A percentile compares a stretch with the other conserved stretches of the same genome.
phyloP scores from a whole-genome alignment of 2,113 vertebrate genomes.

The Oreochromis tanganicae region DNA sequence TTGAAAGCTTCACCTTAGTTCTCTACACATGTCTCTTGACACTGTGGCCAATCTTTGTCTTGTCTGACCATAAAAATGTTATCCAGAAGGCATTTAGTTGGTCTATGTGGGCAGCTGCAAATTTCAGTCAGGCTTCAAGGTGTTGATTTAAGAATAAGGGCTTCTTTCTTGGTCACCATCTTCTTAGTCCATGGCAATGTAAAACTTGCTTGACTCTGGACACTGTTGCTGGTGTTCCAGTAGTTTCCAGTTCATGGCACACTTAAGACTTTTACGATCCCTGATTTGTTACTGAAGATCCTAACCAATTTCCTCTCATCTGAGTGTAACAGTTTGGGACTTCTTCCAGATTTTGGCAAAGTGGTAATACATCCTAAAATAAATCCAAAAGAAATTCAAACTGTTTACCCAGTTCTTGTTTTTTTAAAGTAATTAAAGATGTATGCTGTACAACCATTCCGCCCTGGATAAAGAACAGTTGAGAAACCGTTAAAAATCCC shows the following conservation, averaged over 20 bases:
- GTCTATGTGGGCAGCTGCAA: neutral
- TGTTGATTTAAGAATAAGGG: neutral
- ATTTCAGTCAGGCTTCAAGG: neutral
- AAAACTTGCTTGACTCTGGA: neutral
- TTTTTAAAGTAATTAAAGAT: neutral
- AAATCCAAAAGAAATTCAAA: neutral
- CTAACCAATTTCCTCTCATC: neutral
- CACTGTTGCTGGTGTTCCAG: neutral
- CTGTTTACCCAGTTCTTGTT: neutral
- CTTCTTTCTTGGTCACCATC: neutral
- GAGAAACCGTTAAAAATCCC: neutral
- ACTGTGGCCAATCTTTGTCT: neutral
- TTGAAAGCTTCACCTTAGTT: neutral
- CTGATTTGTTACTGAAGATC: neutral
- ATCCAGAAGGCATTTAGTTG: neutral
- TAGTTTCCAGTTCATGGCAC: neutral
- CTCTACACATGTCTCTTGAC: neutral
- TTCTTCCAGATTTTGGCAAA: neutral
- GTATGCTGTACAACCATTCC: neutral
- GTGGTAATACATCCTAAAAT: neutral
- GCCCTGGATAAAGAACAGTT: neutral
- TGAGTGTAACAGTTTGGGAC: neutral
- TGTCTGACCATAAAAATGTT: neutral
- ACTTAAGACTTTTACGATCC: neutral
- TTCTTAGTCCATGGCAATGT: neutral